Evolutionary conservation across 2,113 vertebrate species (phyloP), one percentile per base, ranked within the genome.

Genomic region (Rallus limicola): DNA sequence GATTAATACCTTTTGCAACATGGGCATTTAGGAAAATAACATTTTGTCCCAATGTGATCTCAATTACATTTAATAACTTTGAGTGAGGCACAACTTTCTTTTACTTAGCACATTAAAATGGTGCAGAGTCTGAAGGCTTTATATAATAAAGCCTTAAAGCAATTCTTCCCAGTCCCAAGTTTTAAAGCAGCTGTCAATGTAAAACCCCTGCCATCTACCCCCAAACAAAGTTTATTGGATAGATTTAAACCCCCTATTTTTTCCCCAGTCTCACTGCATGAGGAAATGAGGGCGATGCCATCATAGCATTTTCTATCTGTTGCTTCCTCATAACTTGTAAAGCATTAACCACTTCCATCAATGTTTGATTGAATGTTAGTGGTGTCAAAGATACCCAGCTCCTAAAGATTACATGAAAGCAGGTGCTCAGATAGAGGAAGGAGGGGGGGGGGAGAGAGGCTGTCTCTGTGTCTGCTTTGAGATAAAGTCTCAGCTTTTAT

Each of bases 11-110:
- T 94, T 94, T 82, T 93, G 93, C 90, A 96, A 82, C 90, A 80
- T 31, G 94, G 84, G 95, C 95, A 97, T 97, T 96, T 95, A 97
- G 88, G 94, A 96, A 95, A 96, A 97, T 95, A 97, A 78, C 82
- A 94, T 97, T 96, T 94, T 76, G 83, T 96, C 86, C 93, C 96
- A 95, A 89, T 91, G 74, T 97, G 91, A 95, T 96, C 89, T 94
- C 96, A 97, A 91, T 97, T 97, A 79, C 77, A 83, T 95, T 94
- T 92, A 96, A 96, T 94, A 96, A 96, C 93, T 84, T 91, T 48
- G 89, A 86, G 58, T 88, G 76, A 95, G 87, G 63, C 33, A 6
- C 74, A 89, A 91, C 91, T 97, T 96, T 96, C 90, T 94, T 97
- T 97, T 93, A 92, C 94, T 97, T 95, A 91, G 65, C 88, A 50